Evolutionary conservation across 2,888 invertebrate species (phyloP).

Genomic region (Scaeva pyrastri): DNA sequence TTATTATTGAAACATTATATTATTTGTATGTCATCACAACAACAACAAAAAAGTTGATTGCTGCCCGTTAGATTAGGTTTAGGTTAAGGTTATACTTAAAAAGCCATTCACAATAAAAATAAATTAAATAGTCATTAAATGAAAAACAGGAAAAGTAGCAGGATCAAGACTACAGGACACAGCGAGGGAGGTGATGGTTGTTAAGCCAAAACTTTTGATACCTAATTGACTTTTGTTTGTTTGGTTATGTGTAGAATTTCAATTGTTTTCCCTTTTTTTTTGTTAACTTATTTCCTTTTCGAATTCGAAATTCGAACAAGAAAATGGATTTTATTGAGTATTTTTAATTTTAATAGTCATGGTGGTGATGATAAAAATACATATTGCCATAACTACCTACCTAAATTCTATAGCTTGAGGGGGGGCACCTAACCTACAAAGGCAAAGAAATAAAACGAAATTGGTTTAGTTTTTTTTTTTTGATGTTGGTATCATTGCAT

Average conservation of each 20-base stretch:
- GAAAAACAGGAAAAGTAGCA: too few relatives aligned
- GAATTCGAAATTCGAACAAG: background rate
- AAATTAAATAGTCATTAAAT: background rate
- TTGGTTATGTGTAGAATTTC: background rate
- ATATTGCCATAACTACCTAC: background rate
- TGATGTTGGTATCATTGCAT: background rate
- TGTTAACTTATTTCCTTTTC: background rate
- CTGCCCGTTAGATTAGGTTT: too few relatives aligned
- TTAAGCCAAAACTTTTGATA: background rate
- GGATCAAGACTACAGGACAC: background rate
- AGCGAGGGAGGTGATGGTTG: background rate
- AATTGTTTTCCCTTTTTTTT: slow-evolving; percentile 7
- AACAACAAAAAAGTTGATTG: slow-evolving; percentile 13
- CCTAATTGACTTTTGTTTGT: slow-evolving; percentile 30
- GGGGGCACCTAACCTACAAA: too few relatives aligned
- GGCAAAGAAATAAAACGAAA: slow-evolving; percentile 5
- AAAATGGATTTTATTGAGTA: background rate
- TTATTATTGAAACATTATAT: slow-evolving; percentile 15
- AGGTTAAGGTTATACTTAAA: background rate
- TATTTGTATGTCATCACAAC: background rate
- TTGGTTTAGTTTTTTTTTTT: slow-evolving; percentile 9
- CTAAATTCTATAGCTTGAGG: background rate
- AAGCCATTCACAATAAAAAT: slow-evolving; percentile 5
- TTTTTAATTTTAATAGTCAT: slow-evolving; percentile 12
- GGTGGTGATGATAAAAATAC: background rate